Evolutionary conservation across 2,797 vertebrate genomes (phyloP).

Genomic region (Micromesistius poutassou): DNA sequence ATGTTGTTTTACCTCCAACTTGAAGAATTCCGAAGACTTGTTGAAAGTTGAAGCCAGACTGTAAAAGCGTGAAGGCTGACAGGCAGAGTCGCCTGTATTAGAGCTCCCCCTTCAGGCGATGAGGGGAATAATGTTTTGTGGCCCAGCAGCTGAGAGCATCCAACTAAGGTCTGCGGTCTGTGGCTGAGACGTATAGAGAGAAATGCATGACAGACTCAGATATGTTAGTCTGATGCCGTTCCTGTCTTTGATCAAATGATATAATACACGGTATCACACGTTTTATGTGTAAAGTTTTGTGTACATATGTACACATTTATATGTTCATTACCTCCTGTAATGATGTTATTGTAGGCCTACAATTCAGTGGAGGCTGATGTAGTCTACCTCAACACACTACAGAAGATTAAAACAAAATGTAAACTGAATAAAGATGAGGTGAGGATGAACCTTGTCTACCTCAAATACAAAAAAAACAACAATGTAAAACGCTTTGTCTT

Average conservation of each 20-base stretch:
- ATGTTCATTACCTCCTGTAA: background rate
- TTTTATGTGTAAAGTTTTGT: background rate
- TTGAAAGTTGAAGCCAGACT: slow-evolving; percentile 53
- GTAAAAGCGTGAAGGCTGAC: background rate
- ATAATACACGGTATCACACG: background rate
- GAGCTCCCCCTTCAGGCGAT: slow-evolving; percentile 84
- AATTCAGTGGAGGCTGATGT: background rate
- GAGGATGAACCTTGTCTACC: background rate
- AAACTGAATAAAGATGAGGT: background rate
- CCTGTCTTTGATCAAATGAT: background rate
- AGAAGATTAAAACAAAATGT: background rate
- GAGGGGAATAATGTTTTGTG: slow-evolving; percentile 24
- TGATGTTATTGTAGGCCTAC: background rate
- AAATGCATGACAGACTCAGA: background rate
- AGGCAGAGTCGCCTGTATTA: slow-evolving; percentile 77
- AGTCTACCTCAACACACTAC: background rate
- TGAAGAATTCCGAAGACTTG: slow-evolving; percentile 45
- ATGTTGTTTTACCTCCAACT: slow-evolving; percentile 24
- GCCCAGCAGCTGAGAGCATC: background rate
- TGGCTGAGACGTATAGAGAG: too few species aligned
- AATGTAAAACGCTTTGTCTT: background rate
- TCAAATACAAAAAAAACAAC: background rate
- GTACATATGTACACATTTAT: background rate
- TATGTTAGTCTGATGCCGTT: background rate
- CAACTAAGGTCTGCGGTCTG: background rate